Evolutionary conservation across 2,113 vertebrate genomes (phyloP).

Genomic region (Eurypyga helias): DNA sequence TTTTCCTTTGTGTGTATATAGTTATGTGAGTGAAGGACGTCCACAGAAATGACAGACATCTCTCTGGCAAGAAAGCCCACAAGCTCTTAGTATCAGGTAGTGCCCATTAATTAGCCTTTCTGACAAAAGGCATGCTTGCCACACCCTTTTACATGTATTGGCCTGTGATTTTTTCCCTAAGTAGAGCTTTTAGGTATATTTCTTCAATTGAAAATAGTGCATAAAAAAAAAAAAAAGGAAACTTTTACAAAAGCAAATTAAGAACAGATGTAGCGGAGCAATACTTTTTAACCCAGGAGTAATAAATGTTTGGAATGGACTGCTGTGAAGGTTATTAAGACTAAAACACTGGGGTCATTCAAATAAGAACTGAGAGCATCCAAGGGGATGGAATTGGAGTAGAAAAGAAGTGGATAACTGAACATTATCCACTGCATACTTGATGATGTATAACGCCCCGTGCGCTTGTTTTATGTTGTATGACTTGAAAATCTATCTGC

Average conservation of each 20-base stretch:
- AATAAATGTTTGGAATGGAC: constrained; percentile 73
- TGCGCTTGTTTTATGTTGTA: constrained; percentile 52
- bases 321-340: constrained; percentile 74
- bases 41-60: not conserved
- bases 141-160: not conserved
- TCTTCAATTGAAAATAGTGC: not conserved
- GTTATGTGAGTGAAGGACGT: not conserved
- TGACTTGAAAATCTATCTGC: constrained; percentile 52
- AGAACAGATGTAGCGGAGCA: constrained; percentile 68
- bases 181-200: not conserved
- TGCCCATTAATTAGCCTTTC: not conserved
- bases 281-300: constrained; percentile 68
- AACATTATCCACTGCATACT: constrained; percentile 50
- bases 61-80: not conserved
- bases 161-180: not conserved
- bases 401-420: constrained; percentile 67
- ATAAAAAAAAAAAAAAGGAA: not conserved
- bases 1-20: not conserved
- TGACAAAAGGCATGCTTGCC: not conserved
- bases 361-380: constrained; percentile 66
- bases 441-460: constrained; percentile 47
- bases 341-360: constrained; percentile 71
- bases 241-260: constrained; percentile 64
- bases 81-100: not conserved
- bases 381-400: constrained; percentile 59